Evolutionary conservation across 2,113 vertebrate species (phyloP), one percentile per base, ranked within the genome.

Genomic region (Cygnus atratus): DNA sequence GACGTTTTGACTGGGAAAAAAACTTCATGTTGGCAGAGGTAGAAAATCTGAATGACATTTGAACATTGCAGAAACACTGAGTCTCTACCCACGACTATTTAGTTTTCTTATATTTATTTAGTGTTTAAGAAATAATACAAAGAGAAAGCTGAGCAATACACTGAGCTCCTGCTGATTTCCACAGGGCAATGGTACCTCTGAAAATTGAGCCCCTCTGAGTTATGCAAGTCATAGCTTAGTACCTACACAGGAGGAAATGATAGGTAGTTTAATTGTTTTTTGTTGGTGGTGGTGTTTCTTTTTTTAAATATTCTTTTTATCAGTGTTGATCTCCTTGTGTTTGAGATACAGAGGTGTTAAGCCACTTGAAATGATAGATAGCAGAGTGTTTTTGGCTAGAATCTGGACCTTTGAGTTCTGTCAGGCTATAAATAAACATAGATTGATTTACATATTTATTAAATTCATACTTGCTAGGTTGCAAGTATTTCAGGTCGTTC

Each of bases 371-470:
- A 94, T 87, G 76, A 88, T 4, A 92, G 94, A 79, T 86, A 95
- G 91, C 50, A 35, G 43, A 77, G 84, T 93, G 61, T 1, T 95
- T 96, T 92, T 93, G 85, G 87, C 87, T 93, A 61, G 86, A 94
- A 94, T 87, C 68, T 91, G n/a, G 6, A 52, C 73, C 74, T 94
- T 88, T 91, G 84, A 90, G 43, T 84, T 85, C 94, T 97, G 91
- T 85, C 84, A 96, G 79, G 76, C 79, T 97, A 97, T 95, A 95
- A 96, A 97, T 97, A 97, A 96, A 97, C 81, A 96, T 57, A 85
- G 74, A 70, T 57, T 93, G 78, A 96, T 98, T 97, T 97, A 90
- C 96, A 97, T 97, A 96, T 87, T 97, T 97, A 96, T 97, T 95
- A 97, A 44, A 75, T 91, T 71, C 61, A 37, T 94, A 96, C 94